Percentiles rank a stretch among this genome's conserved stretches.
Conservation (phyloP, 1,140 invertebrate genomes). For the Drosophila nasuta region DNA sequence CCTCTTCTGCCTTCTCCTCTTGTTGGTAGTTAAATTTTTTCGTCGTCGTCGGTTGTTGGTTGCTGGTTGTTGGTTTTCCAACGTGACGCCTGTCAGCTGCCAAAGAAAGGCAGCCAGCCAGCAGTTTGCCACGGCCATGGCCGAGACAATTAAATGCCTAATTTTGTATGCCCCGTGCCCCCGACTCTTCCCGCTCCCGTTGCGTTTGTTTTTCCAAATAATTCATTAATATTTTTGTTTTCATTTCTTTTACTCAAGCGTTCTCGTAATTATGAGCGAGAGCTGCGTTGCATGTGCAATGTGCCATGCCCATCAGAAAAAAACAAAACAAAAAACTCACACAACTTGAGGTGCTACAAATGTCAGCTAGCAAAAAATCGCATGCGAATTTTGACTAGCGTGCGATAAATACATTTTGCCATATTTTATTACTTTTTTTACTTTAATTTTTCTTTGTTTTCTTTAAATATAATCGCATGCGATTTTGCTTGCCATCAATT, state of each 20-base stretch:
- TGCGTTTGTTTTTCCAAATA: conserved; percentile 84
- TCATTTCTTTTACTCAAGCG: conserved; percentile 16
- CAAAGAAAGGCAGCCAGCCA: conserved; percentile 17
- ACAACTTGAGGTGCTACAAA: too few species aligned
- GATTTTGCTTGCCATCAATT: neutral
- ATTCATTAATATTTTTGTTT: conserved; percentile 84
- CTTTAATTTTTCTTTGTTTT: too few species aligned
- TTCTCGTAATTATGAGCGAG: conserved; percentile 70
- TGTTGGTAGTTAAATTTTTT: conserved; percentile 73
- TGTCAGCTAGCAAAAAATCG: too few species aligned
- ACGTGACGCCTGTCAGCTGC: conserved; percentile 81
- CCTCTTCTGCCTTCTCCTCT: conserved; percentile 22
- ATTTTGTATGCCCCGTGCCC: conserved; percentile 63
- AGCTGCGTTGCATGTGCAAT: conserved; percentile 72
- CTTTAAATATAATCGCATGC: neutral
- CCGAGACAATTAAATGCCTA: conserved; percentile 81
- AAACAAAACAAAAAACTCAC: too few species aligned
- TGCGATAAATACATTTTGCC: too few species aligned
- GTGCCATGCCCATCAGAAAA: conserved; percentile 14
- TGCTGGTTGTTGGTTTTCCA: conserved; percentile 65
- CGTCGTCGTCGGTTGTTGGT: too few species aligned
- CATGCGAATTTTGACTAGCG: too few species aligned
- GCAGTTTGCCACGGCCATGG: conserved; percentile 37
- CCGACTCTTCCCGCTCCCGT: conserved; percentile 45
- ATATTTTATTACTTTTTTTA: too few species aligned